phyloP scores from a whole-genome alignment of 2,888 invertebrate genomes.

The Rhamphomyia laevipes region DNA sequence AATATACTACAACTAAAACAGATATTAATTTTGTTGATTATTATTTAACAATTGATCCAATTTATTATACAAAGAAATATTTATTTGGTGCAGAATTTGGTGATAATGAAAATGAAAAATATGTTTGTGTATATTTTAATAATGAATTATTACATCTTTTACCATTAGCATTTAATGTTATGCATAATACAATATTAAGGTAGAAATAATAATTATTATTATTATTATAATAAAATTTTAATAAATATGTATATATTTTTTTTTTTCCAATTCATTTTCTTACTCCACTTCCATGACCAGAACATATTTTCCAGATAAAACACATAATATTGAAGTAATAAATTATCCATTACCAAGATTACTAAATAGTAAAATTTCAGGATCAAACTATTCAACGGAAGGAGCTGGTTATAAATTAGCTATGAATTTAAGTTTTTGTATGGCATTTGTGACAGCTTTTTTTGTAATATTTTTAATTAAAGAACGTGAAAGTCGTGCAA shows the following conservation, averaged over 20 bases:
- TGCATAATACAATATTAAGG: constrained; percentile 2
- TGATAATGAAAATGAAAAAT: constrained; percentile 17
- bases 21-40: neutral
- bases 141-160: neutral
- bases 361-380: constrained; percentile 42
- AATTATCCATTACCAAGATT: constrained; percentile 61
- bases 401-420: constrained; percentile 48
- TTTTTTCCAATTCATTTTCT: neutral
- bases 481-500: constrained; percentile 61
- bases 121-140: constrained; percentile 26
- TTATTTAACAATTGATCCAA: constrained; percentile 23
- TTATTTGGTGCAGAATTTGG: constrained; percentile 42
- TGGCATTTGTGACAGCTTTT: constrained; percentile 56
- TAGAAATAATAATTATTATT: neutral
- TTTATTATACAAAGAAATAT: constrained; percentile 35
- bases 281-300: constrained; percentile 7
- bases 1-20: neutral
- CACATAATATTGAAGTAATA: constrained; percentile 33
- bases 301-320: constrained; percentile 12
- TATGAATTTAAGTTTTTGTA: constrained; percentile 59
- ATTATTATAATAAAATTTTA: neutral
- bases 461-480: constrained; percentile 49
- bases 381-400: neutral
- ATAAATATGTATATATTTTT: neutral
- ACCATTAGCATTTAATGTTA: constrained; percentile 1